Evolutionary conservation across 2,888 invertebrate genomes (phyloP), one percentile per base, ranked within the genome.

Genomic region (Cryptocephalus primarius): DNA sequence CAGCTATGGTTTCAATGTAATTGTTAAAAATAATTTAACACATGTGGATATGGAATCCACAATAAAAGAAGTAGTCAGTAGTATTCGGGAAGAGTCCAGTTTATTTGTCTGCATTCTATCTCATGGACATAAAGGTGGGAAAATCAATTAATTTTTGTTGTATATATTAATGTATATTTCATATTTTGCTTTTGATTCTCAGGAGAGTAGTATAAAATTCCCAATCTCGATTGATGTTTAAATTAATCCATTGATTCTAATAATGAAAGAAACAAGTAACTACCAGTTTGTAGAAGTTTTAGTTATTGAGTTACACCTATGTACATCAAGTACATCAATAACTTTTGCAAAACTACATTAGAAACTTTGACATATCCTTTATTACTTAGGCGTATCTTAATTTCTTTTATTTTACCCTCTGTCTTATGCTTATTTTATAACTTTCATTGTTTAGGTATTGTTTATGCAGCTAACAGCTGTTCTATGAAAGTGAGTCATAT

Each of bases 391-490:
- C n/a, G n/a, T n/a, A n/a, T n/a, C n/a, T n/a, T n/a, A n/a, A n/a
- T 22, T 22, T 22, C 3, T 22, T 4, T 22, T 22, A 6, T 22
- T 6, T 22, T 22, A 22, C n/a, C n/a, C n/a, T n/a, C n/a, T n/a
- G n/a, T 22, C 22, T 22, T 22, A 22, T 6, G 6, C 22, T 4
- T 22, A 33, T 42, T 31, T 39, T 48, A 12, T 47, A 33, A 12
- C 13, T 32, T 33, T 3, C 42, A 41, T 39, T 51, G 56, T 58
- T 43, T 46, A 71, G 76, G 74, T 22, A 63, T 69, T 1, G 66
- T 79, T 9, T 75, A 73, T 53, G 78, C 76, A 1, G 62, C 64
- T 0, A 71, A 75, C 45, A 73, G 75, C 54, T 66, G 77, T 36
- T 66, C 70, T 0, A 63, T 78, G 1, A 55, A 67, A 49, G 67